Percentiles rank a stretch among this genome's conserved stretches.
Conservation (phyloP, 1,140 invertebrate genomes). For the Orchestia grillus region DNA sequence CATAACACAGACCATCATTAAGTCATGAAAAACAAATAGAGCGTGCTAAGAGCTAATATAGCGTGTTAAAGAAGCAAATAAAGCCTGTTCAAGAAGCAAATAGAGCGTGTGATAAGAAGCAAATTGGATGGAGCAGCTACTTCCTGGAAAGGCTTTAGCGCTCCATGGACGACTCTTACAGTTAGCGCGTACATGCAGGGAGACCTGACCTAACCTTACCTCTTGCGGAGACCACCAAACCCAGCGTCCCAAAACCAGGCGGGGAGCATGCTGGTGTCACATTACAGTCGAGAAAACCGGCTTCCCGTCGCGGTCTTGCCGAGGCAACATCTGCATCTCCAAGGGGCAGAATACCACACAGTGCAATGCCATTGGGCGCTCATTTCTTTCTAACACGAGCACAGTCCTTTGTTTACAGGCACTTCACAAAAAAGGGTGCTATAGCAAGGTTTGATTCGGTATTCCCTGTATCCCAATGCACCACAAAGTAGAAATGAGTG, state of each 20-base stretch:
- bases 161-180: too few relatives aligned
- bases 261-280: background rate
- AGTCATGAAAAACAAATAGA: too few relatives aligned
- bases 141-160: too few relatives aligned
- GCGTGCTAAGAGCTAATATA: too few relatives aligned
- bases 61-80: too few relatives aligned
- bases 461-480: background rate
- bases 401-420: background rate
- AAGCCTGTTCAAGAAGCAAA: too few relatives aligned
- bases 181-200: background rate
- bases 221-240: background rate
- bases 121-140: background rate
- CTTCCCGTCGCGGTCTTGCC: background rate
- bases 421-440: background rate
- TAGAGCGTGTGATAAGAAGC: too few relatives aligned
- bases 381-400: background rate
- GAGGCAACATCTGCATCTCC: background rate
- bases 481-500: background rate
- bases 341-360: background rate
- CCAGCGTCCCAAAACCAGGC: constrained; percentile 48
- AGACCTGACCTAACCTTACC: background rate
- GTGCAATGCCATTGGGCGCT: background rate
- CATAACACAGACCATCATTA: too few relatives aligned
- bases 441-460: background rate
- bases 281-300: background rate